Percentiles rank a stretch among this genome's conserved stretches.
phyloP scores from a whole-genome alignment of 2,113 vertebrate genomes.

The Rhea americana region DNA sequence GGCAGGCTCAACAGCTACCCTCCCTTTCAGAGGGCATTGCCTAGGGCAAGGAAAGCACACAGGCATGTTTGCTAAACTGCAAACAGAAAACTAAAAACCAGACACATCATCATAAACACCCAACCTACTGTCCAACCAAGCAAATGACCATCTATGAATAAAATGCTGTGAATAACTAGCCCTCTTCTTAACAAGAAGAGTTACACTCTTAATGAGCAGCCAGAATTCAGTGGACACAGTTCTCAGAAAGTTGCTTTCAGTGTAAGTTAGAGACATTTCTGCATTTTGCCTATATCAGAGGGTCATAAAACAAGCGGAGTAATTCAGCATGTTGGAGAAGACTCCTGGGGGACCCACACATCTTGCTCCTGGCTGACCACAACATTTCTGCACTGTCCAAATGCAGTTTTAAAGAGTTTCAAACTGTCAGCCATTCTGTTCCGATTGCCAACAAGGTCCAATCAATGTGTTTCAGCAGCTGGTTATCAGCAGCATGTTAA shows the following conservation, averaged over 20 bases:
- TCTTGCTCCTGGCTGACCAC: conserved; percentile 26
- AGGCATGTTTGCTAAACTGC: neutral
- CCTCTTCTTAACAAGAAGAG: neutral
- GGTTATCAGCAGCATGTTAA: conserved; percentile 47
- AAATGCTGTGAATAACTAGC: fast-evolving
- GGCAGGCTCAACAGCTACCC: neutral
- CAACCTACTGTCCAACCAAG: fast-evolving
- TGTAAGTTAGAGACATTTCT: neutral
- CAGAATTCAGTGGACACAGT: neutral
- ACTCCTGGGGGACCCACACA: neutral
- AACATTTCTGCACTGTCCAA: conserved; percentile 15
- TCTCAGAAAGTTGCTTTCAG: neutral
- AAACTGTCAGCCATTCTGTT: conserved; percentile 30
- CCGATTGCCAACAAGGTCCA: conserved; percentile 4
- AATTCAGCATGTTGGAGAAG: neutral
- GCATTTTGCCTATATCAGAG: neutral
- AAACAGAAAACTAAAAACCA: neutral
- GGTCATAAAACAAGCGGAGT: neutral
- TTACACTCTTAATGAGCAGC: neutral
- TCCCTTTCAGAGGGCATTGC: neutral
- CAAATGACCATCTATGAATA: neutral
- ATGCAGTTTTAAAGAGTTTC: neutral
- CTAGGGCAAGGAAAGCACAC: neutral
- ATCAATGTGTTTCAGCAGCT: conserved; percentile 18
- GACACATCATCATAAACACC: neutral